phyloP scores from a whole-genome alignment of 2,797 vertebrate species.

The Hypotaenidia okinawae region DNA sequence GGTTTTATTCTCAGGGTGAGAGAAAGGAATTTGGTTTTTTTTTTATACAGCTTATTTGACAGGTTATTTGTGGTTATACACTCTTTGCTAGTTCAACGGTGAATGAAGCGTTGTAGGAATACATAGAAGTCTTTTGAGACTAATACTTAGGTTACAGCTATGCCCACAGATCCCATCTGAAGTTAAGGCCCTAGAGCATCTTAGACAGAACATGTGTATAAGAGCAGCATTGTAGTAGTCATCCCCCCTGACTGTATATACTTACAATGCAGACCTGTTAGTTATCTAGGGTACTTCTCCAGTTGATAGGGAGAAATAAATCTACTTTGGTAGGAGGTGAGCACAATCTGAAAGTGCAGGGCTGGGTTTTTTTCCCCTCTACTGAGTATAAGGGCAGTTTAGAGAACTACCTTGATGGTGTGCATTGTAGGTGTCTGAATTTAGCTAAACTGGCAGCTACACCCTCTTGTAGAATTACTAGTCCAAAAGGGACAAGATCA shows the following conservation, averaged over 20 bases:
- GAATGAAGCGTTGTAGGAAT: neutral
- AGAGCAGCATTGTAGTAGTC: neutral
- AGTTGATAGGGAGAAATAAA: neutral
- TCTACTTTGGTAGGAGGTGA: neutral
- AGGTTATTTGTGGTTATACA: neutral
- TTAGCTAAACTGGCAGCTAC: neutral
- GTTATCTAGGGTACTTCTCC: neutral
- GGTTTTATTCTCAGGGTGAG: neutral
- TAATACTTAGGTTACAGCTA: constrained; percentile 5
- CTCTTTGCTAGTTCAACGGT: neutral
- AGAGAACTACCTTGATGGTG: neutral
- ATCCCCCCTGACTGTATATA: neutral
- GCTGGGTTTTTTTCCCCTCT: neutral
- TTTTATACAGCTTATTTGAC: neutral
- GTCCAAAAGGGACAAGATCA: neutral
- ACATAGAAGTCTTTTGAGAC: neutral
- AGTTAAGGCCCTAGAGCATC: neutral
- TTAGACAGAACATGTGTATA: neutral
- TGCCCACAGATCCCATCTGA: neutral
- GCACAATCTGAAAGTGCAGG: neutral
- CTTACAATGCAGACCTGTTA: neutral
- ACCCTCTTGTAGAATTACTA: neutral
- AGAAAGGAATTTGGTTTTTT: neutral
- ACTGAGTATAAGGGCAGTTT: neutral
- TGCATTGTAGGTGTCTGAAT: neutral